phyloP scores from a whole-genome alignment of 2,888 invertebrate genomes.

The Cosmia trapezina region DNA sequence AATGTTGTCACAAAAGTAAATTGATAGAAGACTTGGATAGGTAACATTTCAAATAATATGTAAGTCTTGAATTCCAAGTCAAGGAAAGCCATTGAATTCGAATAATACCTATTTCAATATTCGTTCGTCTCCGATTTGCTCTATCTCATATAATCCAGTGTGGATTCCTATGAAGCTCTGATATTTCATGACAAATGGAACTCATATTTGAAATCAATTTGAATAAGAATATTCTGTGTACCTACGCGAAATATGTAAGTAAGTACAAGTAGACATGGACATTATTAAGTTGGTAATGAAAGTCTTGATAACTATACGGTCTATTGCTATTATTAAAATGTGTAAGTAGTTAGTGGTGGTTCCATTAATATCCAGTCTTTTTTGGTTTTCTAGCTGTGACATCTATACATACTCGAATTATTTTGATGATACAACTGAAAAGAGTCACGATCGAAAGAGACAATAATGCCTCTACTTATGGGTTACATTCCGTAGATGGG shows the following conservation, averaged over 20 bases:
- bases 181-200: slow-evolving; percentile 51
- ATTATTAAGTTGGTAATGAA: background rate
- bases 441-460: slow-evolving; percentile 5
- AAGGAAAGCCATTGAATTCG: slow-evolving; percentile 65
- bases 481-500: slow-evolving; percentile 11
- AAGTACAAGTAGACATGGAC: background rate
- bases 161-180: slow-evolving; percentile 49
- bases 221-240: slow-evolving; percentile 18
- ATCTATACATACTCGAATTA: background rate
- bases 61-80: slow-evolving; percentile 65
- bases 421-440: slow-evolving; percentile 3
- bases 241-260: background rate
- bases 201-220: slow-evolving; percentile 42
- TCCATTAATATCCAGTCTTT: background rate
- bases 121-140: slow-evolving; percentile 54
- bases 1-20: slow-evolving; percentile 27
- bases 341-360: background rate
- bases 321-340: background rate
- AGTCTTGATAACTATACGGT: background rate
- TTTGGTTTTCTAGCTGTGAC: too few relatives aligned
- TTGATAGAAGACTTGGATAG: slow-evolving; percentile 58
- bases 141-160: slow-evolving; percentile 58
- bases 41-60: slow-evolving; percentile 64
- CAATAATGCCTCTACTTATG: slow-evolving; percentile 17
- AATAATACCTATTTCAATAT: slow-evolving; percentile 64